A percentile compares a stretch with the other conserved stretches of the same genome.
Conservation (phyloP, 2,888 invertebrate species). For the Drosophila kanekoi region DNA sequence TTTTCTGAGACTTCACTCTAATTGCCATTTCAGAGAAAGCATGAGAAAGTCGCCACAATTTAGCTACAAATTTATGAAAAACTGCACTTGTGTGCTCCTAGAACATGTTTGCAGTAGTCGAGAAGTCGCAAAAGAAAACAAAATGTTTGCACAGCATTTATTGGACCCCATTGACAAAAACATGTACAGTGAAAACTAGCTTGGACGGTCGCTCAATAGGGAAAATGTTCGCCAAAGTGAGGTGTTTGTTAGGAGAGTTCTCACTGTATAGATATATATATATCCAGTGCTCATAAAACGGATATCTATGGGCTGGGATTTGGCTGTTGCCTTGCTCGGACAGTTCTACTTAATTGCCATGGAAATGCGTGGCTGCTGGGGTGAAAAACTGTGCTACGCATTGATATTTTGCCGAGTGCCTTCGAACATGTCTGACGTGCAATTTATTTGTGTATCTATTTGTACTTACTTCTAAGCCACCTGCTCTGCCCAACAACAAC, state of each 20-base stretch:
- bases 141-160: neutral
- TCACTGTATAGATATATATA: neutral
- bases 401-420: conserved; percentile 31
- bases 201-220: too few species aligned
- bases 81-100: conserved; percentile 18
- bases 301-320: neutral
- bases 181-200: neutral
- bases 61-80: conserved; percentile 15
- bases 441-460: conserved; percentile 19
- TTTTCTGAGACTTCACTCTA: neutral
- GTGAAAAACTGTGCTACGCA: conserved; percentile 5
- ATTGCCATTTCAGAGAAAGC: conserved; percentile 11
- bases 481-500: neutral
- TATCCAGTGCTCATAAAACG: neutral
- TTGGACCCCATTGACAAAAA: neutral
- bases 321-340: neutral
- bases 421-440: conserved; percentile 7
- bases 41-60: too few species aligned
- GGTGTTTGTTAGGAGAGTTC: too few species aligned
- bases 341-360: conserved; percentile 45
- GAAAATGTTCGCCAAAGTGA: too few species aligned
- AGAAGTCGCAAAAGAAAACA: neutral
- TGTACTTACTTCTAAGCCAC: conserved; percentile 18
- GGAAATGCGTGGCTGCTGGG: conserved; percentile 16
- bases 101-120: neutral